A percentile compares a stretch with the other conserved stretches of the same genome.
These are phyloP conservation scores for Poecile montanus DNA, from an alignment of 2,797 vertebrate species.

Conservation along the genomic window DNA sequence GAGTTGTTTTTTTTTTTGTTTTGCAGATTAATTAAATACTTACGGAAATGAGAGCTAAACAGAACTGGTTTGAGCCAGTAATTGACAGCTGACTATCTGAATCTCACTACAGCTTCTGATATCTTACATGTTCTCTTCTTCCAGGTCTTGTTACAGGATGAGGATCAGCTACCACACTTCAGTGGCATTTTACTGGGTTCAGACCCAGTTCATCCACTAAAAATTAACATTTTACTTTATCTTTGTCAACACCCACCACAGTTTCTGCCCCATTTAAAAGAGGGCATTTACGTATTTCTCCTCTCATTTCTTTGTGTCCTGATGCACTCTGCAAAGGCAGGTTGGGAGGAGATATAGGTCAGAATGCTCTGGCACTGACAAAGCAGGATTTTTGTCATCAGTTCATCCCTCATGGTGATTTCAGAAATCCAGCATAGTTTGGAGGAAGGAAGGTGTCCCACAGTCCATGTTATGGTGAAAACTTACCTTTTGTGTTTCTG, in stretches of 20 bases:
- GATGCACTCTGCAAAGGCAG: background rate
- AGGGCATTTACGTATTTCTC: background rate
- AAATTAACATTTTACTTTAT: background rate
- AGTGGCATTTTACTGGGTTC: background rate
- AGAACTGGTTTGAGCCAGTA: constrained; percentile 18
- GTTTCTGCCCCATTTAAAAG: background rate
- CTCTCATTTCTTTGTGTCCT: background rate
- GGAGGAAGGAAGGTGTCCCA: background rate
- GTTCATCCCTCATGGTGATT: fast-evolving
- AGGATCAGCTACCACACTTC: background rate
- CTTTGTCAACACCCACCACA: background rate
- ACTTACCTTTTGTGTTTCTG: fast-evolving
- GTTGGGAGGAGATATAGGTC: background rate
- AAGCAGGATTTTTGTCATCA: background rate
- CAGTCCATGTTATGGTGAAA: background rate
- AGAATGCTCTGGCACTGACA: background rate
- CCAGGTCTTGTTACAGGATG: background rate
- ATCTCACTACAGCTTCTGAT: background rate
- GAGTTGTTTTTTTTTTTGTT: background rate
- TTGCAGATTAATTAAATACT: constrained; percentile 59
- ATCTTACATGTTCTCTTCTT: background rate
- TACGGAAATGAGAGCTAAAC: constrained; percentile 49
- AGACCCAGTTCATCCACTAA: background rate
- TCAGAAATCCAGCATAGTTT: background rate
- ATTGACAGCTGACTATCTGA: constrained; percentile 8